Evolutionary conservation across 1,140 invertebrate genomes (phyloP), one percentile per base, ranked within the genome.

Genomic region (Hylaeus anthracinus): DNA sequence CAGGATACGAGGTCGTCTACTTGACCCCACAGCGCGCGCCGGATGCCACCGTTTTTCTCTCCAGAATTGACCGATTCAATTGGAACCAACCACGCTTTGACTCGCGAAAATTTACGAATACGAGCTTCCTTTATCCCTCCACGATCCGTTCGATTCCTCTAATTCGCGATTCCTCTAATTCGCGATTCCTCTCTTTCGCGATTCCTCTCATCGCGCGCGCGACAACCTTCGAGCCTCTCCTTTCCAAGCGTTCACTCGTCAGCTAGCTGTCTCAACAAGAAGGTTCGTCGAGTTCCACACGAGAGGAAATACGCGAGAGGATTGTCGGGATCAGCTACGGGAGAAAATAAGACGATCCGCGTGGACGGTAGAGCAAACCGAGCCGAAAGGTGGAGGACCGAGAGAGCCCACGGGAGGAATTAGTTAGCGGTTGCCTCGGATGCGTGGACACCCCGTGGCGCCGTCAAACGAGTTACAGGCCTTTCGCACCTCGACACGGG

Each of bases 401-500:
- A 67, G 83, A 67, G 83, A 77, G 90, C 90, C 90, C 88, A 88
- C 80, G 80, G 84, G 88, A 89, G 88, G 89, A 92, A 91, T 92
- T 92, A 90, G 90, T 89, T 90, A 90, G 90, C 90, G 86, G 90
- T 88, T 89, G 90, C 88, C 91, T 88, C 89, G 86, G 88, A 84
- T 88, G 86, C 82, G 76, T 71, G 81, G 91, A 91, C 92, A 87
- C 91, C 92, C 92, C 91, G 89, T 86, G 86, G 92, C 87, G 92
- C 88, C 88, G 90, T 90, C 92, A 92, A 92, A 92, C 92, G 92
- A 92, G 90, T 92, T 92, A 92, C 88, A 86, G 81, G 87, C 88
- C 88, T 88, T 93, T 92, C 92, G 91, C 92, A 92, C 92, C 92
- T 93, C 91, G 90, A 91, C 90, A 91, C 87, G 88, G 91, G 87